A percentile compares a stretch with the other conserved stretches of the same genome.
phyloP scores from a whole-genome alignment of 2,888 invertebrate genomes.

The Nezara viridula region DNA sequence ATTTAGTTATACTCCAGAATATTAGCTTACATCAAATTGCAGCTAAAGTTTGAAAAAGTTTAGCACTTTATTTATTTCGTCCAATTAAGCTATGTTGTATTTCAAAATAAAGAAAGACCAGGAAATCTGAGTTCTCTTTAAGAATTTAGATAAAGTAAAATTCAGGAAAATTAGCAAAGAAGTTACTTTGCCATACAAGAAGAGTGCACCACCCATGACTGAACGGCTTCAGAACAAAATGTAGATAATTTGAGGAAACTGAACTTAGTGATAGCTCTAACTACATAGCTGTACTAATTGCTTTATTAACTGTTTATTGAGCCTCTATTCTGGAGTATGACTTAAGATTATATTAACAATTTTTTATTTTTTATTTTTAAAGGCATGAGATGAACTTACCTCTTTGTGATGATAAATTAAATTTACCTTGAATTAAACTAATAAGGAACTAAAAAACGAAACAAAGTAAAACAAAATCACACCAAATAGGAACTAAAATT shows the following conservation, averaged over 20 bases:
- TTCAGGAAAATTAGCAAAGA: background rate
- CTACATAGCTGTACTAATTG: no score
- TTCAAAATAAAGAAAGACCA: background rate
- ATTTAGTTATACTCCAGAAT: background rate
- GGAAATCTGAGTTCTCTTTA: no score
- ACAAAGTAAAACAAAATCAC: background rate
- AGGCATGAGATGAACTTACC: background rate
- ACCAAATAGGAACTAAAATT: conserved; percentile 19
- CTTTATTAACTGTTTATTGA: background rate
- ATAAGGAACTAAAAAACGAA: background rate
- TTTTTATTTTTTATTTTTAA: background rate
- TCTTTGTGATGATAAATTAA: background rate
- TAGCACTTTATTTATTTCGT: background rate
- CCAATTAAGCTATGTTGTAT: background rate
- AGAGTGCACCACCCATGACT: no score
- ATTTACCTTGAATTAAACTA: background rate
- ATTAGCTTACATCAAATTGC: background rate
- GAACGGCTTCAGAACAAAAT: background rate
- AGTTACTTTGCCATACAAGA: no score
- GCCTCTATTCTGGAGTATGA: background rate
- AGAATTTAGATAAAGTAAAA: background rate
- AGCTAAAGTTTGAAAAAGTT: background rate
- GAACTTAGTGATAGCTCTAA: no score
- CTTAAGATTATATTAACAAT: background rate
- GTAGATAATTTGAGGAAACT: no score